Base-by-base conservation (phyloP, 2,888 invertebrate species). In the Gibbula magus region DNA sequence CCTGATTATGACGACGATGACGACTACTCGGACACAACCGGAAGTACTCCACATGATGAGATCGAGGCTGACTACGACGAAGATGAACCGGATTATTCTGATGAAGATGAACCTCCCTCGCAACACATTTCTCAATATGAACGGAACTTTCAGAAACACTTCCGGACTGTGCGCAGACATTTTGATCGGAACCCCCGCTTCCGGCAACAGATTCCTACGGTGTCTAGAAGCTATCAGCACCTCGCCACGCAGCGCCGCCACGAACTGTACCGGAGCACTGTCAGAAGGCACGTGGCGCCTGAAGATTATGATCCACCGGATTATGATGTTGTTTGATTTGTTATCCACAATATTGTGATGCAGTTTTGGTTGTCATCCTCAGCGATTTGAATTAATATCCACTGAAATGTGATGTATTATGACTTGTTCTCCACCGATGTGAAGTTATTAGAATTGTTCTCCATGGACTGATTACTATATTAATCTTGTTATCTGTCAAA, bases 71-170 rank as follows among this genome's bases (percentile, higher is more conserved):
- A 66, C n/a, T 54, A 29, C 4, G 39, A 22, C 2, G 78, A 35
- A 45, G 45, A 80, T 10, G 74, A 77, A 13, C 77, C 80, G 4
- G 80, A 80, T 32, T 77, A 77, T 45, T 54, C 32, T 29, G 75
- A 75, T 32, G 75, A 75, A 18, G 32, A 52, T 29, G 75, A 54
- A 25, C 70, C 70, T 70, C 32, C 32, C 45, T 29, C 29, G 0
- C 75, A 53, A n/a, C 53, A 52, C 13, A 32, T 75, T 22, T 53
- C 75, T 2, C 77, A 79, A 77, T 81, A 81, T 66, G 81, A 81
- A 39, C n/a, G 22, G 52, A 73, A 77, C 22, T 81, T 81, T 45
- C 7, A 75, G 32, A 25, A 61, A 20, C 75, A 77, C 7, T 81
- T 61, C 74, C 74, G 51, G 35, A 81, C 66, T 32, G 79, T 79